Evolutionary conservation across 92 coral and sea anemone genomes (phyloP), one percentile per base, ranked within the genome.

Genomic region (Palythoa caribaeorum): DNA sequence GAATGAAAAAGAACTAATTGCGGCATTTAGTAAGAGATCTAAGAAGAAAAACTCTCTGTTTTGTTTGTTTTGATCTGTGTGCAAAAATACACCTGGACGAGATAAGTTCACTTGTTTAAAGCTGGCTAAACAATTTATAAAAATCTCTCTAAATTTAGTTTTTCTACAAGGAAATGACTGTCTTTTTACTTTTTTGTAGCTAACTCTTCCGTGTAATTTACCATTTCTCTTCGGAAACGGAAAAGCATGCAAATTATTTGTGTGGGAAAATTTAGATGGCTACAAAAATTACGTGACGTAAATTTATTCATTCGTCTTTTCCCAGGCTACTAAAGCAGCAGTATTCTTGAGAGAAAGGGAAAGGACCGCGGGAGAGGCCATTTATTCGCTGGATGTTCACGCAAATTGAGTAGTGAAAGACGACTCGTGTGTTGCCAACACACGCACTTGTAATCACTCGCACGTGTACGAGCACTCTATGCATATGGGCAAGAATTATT

Each of bases 281-380:
- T n/a, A 6, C 21, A 51, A 44, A 20, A 81, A 12, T 81, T 81
- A 81, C 86, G 86, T 81, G 86, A 66, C 86, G 40, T 20, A 81
- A 81, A 81, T 81, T 65, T 81, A 81, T 81, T 65, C 76, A 81
- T 6, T 12, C 15, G 40, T 68, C 60, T 81, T 81, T 81, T 81
- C 86, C 86, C 86, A 81, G 86, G 86, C 75, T 68, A 3, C 75
- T 81, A 20, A 81, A 81, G 48, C 86, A 81, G 86, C 86, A 81
- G 86, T 81, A 17, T 47, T 36, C 76, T 81, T 15, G 36, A 51
- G 66, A 81, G 59, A 81, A 21, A 47, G 76, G 50, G 11, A 65
- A 81, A 76, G 17, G 86, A 69, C 86, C 63, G 76, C 86, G 86
- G 86, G 86, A 81, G 76, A 81, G 86, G 48, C 57, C 38, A 14